These are phyloP conservation scores for Diaperis boleti DNA, from an alignment of 2,888 invertebrate species.

Conservation along the genomic window DNA sequence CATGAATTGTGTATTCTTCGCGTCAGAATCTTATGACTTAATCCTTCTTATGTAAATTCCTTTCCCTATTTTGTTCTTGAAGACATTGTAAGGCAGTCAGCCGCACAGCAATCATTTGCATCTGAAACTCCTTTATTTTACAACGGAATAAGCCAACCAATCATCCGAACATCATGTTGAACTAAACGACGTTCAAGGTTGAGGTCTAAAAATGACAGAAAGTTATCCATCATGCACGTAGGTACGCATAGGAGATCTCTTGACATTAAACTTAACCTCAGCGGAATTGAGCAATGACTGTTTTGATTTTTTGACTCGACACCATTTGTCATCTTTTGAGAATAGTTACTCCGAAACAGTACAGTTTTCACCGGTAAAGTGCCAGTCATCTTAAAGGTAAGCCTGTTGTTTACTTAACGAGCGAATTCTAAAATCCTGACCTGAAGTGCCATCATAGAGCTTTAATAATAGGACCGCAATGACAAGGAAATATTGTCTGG, in stretches of 20 bases:
- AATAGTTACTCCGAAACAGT: slow-evolving; percentile 29
- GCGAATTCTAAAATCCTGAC: slow-evolving; percentile 40
- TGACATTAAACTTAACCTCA: slow-evolving; percentile 55
- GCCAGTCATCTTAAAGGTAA: slow-evolving; percentile 40
- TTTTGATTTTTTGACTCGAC: slow-evolving; percentile 54
- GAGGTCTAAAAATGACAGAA: slow-evolving; percentile 47
- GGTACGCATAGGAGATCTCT: slow-evolving; percentile 44
- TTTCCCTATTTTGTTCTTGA: background rate
- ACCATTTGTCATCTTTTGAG: slow-evolving; percentile 56
- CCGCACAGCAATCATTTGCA: slow-evolving; percentile 2
- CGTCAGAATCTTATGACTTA: slow-evolving; percentile 2
- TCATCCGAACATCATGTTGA: slow-evolving; percentile 20
- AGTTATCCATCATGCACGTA: slow-evolving; percentile 51
- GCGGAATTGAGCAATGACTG: slow-evolving; percentile 55
- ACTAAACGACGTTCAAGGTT: slow-evolving; percentile 48
- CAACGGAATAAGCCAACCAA: slow-evolving; percentile 4
- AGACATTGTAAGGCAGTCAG: background rate
- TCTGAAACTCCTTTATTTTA: slow-evolving; percentile 8
- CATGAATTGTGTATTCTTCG: background rate
- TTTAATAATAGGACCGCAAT: slow-evolving; percentile 38
- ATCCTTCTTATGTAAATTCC: slow-evolving; percentile 3
- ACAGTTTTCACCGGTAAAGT: slow-evolving; percentile 36
- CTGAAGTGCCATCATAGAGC: slow-evolving; percentile 37
- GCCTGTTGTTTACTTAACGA: slow-evolving; percentile 43
- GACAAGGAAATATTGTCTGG: slow-evolving; percentile 33